Percentiles rank a stretch among this genome's conserved stretches.
These are phyloP conservation scores for Epinotia brunnichana DNA, from an alignment of 2,888 invertebrate genomes.

Conservation along the genomic window DNA sequence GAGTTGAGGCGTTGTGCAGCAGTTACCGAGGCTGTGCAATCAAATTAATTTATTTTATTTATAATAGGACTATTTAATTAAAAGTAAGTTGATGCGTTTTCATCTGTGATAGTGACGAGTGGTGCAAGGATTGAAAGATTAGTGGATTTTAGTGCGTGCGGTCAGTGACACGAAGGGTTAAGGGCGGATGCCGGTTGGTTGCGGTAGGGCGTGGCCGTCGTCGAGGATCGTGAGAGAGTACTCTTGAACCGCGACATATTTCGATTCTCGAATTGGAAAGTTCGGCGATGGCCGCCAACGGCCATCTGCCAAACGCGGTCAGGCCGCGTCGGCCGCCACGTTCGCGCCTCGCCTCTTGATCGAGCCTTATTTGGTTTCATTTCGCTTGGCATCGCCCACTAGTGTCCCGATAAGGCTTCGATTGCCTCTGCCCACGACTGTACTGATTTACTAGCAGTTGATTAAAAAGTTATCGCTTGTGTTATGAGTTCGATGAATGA, in stretches of 20 bases:
- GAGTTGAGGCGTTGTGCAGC: constrained; percentile 80
- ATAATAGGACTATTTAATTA: constrained; percentile 81
- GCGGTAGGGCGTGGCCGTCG: constrained; percentile 85
- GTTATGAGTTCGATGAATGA: constrained; percentile 20
- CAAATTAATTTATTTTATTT: constrained; percentile 82
- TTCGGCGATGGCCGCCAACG: constrained; percentile 59
- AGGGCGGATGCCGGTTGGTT: constrained; percentile 69
- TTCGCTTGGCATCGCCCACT: constrained; percentile 72
- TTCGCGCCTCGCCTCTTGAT: constrained; percentile 62
- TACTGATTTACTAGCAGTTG: constrained; percentile 40
- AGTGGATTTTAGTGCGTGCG: constrained; percentile 65
- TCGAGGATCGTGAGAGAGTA: constrained; percentile 57
- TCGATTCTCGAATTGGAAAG: constrained; percentile 62
- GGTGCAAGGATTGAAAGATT: constrained; percentile 51
- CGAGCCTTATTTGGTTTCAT: constrained; percentile 75
- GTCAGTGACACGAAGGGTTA: constrained; percentile 73
- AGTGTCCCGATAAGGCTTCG: constrained; percentile 58
- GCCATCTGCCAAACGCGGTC: constrained; percentile 59
- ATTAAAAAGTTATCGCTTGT: constrained; percentile 12
- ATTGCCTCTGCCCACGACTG: constrained; percentile 67
- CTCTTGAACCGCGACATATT: constrained; percentile 10
- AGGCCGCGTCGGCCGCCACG: constrained; percentile 70
- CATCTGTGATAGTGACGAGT: constrained; percentile 59
- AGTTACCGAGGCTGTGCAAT: constrained; percentile 81
- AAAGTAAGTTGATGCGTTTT: constrained; percentile 76